A percentile compares a stretch with the other conserved stretches of the same genome.
Evolutionary conservation across 2,888 invertebrate genomes (phyloP).

Genomic region (Herminia tarsipennalis): DNA sequence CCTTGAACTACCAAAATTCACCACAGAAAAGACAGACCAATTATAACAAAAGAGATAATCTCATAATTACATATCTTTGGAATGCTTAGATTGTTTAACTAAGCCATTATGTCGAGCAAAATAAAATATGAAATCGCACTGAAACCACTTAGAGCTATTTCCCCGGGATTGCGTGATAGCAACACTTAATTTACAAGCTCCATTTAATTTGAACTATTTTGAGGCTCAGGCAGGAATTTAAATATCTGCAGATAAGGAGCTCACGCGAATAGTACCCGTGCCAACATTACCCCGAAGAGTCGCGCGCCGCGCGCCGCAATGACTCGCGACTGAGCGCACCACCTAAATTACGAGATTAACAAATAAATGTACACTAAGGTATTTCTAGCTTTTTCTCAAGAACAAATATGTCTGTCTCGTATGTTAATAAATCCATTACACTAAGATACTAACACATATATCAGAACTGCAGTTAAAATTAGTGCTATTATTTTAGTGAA

Average conservation of each 20-base stretch:
- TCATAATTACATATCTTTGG: too few species aligned
- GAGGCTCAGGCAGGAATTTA: slow-evolving; percentile 74
- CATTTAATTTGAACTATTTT: slow-evolving; percentile 80
- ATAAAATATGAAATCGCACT: slow-evolving; percentile 71
- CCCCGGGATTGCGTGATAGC: slow-evolving; percentile 82
- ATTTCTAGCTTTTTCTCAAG: slow-evolving; percentile 46
- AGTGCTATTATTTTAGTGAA: too few species aligned
- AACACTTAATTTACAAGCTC: slow-evolving; percentile 84
- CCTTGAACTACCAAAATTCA: too few species aligned
- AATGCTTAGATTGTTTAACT: slow-evolving; percentile 35
- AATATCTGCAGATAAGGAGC: slow-evolving; percentile 81
- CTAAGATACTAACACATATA: too few species aligned
- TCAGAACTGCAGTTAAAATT: too few species aligned
- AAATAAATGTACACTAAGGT: slow-evolving; percentile 63
- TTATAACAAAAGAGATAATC: too few species aligned
- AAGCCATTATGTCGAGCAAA: slow-evolving; percentile 51
- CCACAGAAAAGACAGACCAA: too few species aligned
- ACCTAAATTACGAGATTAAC: slow-evolving; percentile 71
- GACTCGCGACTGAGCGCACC: slow-evolving; percentile 53
- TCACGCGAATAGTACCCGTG: slow-evolving; percentile 71
- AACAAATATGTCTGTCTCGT: slow-evolving; percentile 26
- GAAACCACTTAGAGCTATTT: slow-evolving; percentile 81
- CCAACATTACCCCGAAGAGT: slow-evolving; percentile 10
- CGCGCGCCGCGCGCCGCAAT: slow-evolving; percentile 14
- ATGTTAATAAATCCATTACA: slow-evolving; percentile 19